Conservation (phyloP, 2,113 vertebrate genomes). For the Lynx canadensis region DNA sequence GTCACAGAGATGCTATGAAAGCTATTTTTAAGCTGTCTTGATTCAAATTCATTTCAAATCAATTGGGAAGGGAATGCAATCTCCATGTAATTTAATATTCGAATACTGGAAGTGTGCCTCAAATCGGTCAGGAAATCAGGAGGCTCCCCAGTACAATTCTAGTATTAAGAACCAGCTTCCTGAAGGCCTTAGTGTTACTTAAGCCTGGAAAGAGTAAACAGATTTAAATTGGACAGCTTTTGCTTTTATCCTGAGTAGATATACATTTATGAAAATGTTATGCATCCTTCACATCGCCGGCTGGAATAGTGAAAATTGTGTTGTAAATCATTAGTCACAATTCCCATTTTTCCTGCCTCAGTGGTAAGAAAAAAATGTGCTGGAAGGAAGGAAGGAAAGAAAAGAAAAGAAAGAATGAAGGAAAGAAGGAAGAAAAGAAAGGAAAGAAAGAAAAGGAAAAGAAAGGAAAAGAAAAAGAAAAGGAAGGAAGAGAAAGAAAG, state of each 20-base stretch:
- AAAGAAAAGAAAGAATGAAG: too few species aligned
- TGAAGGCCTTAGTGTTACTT: neutral
- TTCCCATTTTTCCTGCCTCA: neutral
- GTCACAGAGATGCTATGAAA: constrained; percentile 23
- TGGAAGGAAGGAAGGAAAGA: neutral
- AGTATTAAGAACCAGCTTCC: neutral
- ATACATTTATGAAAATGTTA: neutral
- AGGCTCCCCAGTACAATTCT: neutral
- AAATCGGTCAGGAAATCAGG: neutral
- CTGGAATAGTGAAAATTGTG: neutral
- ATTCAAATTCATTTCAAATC: constrained; percentile 61
- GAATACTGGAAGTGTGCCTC: neutral
- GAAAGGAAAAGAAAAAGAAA: too few species aligned
- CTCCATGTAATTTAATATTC: constrained; percentile 22
- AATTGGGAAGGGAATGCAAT: neutral
- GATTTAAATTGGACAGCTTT: neutral
- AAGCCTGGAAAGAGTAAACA: neutral
- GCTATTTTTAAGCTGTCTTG: constrained; percentile 54
- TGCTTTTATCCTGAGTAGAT: neutral
- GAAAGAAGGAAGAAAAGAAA: too few species aligned
- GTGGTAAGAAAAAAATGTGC: neutral
- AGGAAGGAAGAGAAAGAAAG: too few species aligned
- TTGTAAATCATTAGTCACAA: neutral
- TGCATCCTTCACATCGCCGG: neutral
- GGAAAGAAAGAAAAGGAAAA: too few species aligned